Evolutionary conservation across 2,113 vertebrate genomes (phyloP), one percentile per base, ranked within the genome.

Genomic region (Girardinichthys multiradiatus): DNA sequence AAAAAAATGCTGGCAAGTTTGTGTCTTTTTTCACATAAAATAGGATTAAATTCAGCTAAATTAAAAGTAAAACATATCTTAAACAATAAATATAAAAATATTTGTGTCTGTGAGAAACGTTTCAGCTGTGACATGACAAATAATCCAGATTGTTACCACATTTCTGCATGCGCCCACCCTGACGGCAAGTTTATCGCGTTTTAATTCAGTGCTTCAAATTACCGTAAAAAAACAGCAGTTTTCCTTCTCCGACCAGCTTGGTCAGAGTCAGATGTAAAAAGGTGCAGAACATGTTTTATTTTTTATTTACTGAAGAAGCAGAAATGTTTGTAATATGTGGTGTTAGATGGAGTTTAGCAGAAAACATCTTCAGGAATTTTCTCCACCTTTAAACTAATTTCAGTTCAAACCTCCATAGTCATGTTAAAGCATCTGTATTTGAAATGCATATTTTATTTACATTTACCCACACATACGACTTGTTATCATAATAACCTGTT

Each of bases 401-500:
- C 48, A n/a, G 24, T 54, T 24, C 4, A 35, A 35, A 35, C 33
- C 33, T 35, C 33, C 33, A 59, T 0, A 57, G 4, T 2, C 21
- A 42, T 61, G 63, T n/a, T 63, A 57, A 29, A 79, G 30, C 63
- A 63, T 72, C 60, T 45, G 42, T 19, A 45, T 13, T 31, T 45
- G 12, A 68, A 24, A 62, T n/a, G 45, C 1, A 14, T 19, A 31
- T 76, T 68, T 30, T 58, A 30, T 75, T 68, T 26, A 66, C 51
- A 57, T 66, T 72, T 24, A 73, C 27, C 11, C 31, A 26, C 31
- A 37, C 4, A n/a, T 35, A 33, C 4, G 8, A 15, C 28, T 74
- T 3, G 13, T 28, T n/a, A 65, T 14, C 11, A 64, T 76, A 77
- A 70, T 82, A 70, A 74, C 42, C 3, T 15, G 17, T 76, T 76